Evolutionary conservation across 2,888 invertebrate genomes (phyloP).

Genomic region (Aphidoletes aphidimyza): DNA sequence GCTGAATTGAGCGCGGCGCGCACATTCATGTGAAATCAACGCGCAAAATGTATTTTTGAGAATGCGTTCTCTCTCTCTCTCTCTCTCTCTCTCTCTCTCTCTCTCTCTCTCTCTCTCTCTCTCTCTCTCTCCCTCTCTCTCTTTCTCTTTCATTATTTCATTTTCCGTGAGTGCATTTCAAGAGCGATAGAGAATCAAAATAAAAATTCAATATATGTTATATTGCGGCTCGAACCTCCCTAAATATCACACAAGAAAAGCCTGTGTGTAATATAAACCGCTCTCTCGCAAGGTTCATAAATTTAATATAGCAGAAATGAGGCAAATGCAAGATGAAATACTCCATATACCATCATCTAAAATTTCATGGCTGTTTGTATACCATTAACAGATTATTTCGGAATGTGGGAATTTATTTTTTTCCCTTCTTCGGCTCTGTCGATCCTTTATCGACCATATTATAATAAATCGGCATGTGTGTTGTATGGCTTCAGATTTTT

Average conservation of each 20-base stretch:
- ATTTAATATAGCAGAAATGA: conserved; percentile 34
- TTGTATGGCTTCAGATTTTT: conserved; percentile 48
- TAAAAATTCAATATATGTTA: conserved; percentile 3
- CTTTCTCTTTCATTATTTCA: too few relatives aligned
- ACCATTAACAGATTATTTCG: conserved; percentile 40
- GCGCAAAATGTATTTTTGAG: conserved; percentile 34
- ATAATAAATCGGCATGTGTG: background rate
- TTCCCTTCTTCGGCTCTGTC: background rate
- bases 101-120: background rate
- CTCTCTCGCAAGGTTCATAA: background rate
- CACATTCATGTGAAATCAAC: background rate
- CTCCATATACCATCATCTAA: conserved; percentile 26
- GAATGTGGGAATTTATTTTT: conserved; percentile 53
- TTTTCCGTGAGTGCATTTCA: too few relatives aligned
- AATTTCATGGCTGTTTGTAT: conserved; percentile 53
- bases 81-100: background rate
- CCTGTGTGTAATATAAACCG: conserved; percentile 41
- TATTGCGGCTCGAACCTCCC: background rate
- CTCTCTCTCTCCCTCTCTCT: background rate
- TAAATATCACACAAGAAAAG: background rate
- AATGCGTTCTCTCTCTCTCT: background rate
- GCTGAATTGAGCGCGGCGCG: background rate
- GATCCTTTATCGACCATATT: background rate
- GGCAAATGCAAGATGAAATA: background rate
- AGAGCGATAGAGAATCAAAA: background rate